Evolutionary conservation across 2,797 vertebrate genomes (phyloP).

Genomic region (Syndactyla subalaris): DNA sequence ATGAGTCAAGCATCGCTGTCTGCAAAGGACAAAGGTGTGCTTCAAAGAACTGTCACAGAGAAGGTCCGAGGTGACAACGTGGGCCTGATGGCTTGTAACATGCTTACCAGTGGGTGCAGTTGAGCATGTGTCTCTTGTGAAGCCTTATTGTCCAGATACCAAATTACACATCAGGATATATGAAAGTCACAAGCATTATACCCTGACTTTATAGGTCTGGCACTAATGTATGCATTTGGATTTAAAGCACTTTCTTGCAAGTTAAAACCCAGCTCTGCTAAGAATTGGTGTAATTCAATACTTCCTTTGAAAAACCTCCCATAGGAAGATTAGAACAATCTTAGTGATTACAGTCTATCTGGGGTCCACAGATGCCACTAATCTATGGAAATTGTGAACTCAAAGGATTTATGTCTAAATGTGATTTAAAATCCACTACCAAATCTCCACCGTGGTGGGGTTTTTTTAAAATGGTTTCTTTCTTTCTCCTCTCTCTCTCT

Average conservation of each 20-base stretch:
- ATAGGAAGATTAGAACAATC: conserved; percentile 73
- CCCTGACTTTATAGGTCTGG: conserved; percentile 30
- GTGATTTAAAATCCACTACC: conserved; percentile 64
- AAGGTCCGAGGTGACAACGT: neutral
- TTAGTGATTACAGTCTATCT: conserved; percentile 70
- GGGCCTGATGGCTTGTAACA: neutral
- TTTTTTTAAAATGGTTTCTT: neutral
- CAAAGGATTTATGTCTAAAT: conserved; percentile 67
- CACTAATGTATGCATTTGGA: conserved; percentile 62
- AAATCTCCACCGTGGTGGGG: neutral
- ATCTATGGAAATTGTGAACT: conserved; percentile 68
- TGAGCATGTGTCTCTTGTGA: neutral
- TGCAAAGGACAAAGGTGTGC: neutral
- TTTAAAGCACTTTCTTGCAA: conserved; percentile 62
- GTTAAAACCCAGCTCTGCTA: conserved; percentile 54
- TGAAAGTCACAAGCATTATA: conserved; percentile 28
- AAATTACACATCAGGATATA: conserved; percentile 12
- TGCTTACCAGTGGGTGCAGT: neutral
- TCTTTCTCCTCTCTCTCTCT: neutral
- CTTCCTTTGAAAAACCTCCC: conserved; percentile 70
- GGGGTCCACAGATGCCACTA: conserved; percentile 71
- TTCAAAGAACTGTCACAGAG: neutral
- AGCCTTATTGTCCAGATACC: conserved; percentile 18
- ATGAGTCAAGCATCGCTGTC: rapidly evolving
- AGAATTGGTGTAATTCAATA: conserved; percentile 71